A percentile compares a stretch with the other conserved stretches of the same genome.
Conservation (phyloP, 2,797 vertebrate species). For the Tympanoctomys barrerae region DNA sequence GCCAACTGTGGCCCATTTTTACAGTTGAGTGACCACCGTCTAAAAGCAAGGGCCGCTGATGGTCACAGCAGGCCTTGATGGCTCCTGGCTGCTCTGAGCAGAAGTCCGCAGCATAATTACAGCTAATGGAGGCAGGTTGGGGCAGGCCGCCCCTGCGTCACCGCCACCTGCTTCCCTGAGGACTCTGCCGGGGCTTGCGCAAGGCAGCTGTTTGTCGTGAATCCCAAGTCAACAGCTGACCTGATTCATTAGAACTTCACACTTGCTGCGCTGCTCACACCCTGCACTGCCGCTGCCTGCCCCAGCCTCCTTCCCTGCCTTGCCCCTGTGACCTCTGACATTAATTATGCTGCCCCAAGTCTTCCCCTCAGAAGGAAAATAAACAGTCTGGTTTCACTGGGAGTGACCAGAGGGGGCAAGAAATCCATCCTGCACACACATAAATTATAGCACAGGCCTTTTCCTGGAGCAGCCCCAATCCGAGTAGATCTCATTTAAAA, state of each 20-base stretch:
- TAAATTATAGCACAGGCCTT: conserved; percentile 19
- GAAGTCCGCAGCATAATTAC: conserved; percentile 65
- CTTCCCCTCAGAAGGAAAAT: conserved; percentile 83
- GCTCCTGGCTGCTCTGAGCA: neutral
- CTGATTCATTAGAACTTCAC: conserved; percentile 62
- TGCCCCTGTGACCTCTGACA: accelerated
- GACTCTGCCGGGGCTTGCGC: conserved; percentile 1
- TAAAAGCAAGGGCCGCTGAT: conserved; percentile 67
- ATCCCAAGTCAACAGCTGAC: conserved; percentile 72
- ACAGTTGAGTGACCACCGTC: conserved; percentile 79
- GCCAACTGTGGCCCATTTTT: conserved; percentile 77
- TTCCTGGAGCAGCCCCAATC: conserved; percentile 72
- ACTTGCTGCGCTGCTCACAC: conserved; percentile 45
- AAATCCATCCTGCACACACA: neutral
- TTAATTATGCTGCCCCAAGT: conserved; percentile 66
- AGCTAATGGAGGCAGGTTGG: conserved; percentile 72
- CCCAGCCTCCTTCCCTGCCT: neutral
- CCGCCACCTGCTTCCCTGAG: conserved; percentile 75
- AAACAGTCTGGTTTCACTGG: conserved; percentile 70
- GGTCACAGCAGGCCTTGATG: neutral
- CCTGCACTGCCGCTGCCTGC: neutral
- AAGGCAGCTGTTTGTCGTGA: conserved; percentile 67
- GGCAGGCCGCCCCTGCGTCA: conserved; percentile 48
- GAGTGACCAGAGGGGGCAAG: conserved; percentile 64
- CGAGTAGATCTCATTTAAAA: conserved; percentile 84